A percentile compares a stretch with the other conserved stretches of the same genome.
These are phyloP conservation scores for Moxostoma hubbsi DNA, from an alignment of 2,797 vertebrate species.

Conservation along the genomic window DNA sequence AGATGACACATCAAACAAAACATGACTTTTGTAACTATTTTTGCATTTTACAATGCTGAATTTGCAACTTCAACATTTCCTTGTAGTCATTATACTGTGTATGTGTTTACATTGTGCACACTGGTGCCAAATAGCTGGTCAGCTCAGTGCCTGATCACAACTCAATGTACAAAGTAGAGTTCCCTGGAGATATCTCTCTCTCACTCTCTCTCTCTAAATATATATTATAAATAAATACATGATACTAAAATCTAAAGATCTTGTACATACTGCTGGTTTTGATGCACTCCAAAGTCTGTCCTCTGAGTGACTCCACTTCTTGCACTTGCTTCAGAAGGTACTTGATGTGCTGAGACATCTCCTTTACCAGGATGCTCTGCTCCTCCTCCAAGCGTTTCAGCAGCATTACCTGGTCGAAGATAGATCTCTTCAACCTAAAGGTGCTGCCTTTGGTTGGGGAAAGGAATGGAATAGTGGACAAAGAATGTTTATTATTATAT, in stretches of 20 bases:
- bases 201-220: not conserved
- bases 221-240: too few relatives aligned
- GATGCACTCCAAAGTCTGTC: conserved; percentile 5
- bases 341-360: conserved; percentile 30
- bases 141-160: conserved; percentile 10
- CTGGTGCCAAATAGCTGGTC: not conserved
- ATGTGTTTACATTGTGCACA: not conserved
- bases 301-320: conserved; percentile 8
- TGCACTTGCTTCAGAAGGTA: conserved; percentile 19
- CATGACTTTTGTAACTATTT: not conserved
- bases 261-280: conserved; percentile 14
- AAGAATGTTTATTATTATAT: too few relatives aligned
- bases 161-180: not conserved
- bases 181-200: not conserved
- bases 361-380: conserved; percentile 36
- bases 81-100: too few relatives aligned
- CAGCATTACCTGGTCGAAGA: too few relatives aligned
- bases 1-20: conserved; percentile 4
- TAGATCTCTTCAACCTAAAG: conserved; percentile 31
- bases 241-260: conserved; percentile 3
- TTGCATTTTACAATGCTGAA: not conserved
- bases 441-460: conserved; percentile 23
- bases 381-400: conserved; percentile 34
- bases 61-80: too few relatives aligned
- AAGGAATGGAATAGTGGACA: conserved; percentile 32